Conservation (phyloP, 2,797 vertebrate genomes). For the Sebastes taczanowskii region DNA sequence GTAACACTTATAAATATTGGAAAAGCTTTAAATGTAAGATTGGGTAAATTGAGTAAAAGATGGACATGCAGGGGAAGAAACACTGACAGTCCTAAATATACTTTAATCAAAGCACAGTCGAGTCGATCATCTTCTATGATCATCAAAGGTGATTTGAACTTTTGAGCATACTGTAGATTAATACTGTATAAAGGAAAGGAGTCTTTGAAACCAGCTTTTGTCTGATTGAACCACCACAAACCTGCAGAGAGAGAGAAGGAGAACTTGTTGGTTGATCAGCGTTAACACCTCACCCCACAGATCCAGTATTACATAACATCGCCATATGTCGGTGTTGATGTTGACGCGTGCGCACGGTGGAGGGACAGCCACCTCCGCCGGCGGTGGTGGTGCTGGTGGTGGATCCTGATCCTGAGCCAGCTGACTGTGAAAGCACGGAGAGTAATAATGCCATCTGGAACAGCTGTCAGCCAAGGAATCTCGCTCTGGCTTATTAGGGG, state of each 20-base stretch:
- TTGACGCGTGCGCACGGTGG: slow-evolving; percentile 19
- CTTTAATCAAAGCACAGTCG: not conserved
- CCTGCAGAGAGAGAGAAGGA: not conserved
- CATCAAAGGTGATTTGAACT: slow-evolving; percentile 21
- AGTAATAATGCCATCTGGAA: slow-evolving; percentile 75
- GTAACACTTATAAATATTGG: not conserved
- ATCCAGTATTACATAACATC: slow-evolving; percentile 49
- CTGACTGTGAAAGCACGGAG: slow-evolving; percentile 48
- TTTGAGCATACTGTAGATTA: not conserved
- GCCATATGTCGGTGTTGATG: slow-evolving; percentile 69
- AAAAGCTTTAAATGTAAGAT: not conserved
- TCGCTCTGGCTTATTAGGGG: slow-evolving; percentile 66
- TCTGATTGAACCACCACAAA: not conserved
- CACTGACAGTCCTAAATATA: not conserved
- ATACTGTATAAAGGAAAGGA: not conserved
- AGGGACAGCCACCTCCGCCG: slow-evolving; percentile 44
- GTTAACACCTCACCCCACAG: slow-evolving; percentile 10
- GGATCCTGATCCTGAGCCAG: slow-evolving; percentile 52
- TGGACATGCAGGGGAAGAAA: not conserved
- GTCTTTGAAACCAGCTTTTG: not conserved
- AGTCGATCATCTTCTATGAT: not conserved
- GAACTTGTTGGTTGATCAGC: slow-evolving; percentile 6
- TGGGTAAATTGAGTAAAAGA: not conserved
- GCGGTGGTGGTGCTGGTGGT: slow-evolving; percentile 46
- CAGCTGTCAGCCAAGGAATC: slow-evolving; percentile 71